Evolutionary conservation across 2,113 vertebrate genomes (phyloP).

Genomic region (Thamnaconus septentrionalis): DNA sequence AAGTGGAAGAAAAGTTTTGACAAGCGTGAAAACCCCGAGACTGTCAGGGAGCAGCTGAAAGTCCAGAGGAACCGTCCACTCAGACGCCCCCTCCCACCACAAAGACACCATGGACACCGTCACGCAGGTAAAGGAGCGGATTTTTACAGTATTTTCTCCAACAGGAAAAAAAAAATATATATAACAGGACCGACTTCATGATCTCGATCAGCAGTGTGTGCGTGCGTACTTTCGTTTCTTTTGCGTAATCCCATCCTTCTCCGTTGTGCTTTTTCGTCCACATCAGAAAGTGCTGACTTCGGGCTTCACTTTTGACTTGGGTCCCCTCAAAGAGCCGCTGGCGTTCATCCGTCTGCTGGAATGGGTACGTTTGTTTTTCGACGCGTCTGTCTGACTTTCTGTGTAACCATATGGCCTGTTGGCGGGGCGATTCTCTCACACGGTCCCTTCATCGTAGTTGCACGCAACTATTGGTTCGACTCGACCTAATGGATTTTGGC

Average conservation of each 20-base stretch:
- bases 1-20: slow-evolving; percentile 65
- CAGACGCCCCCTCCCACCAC: background rate
- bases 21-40: slow-evolving; percentile 18
- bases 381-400: no score
- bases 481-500: slow-evolving; percentile 22
- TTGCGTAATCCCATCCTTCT: no score
- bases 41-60: background rate
- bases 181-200: no score
- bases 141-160: no score
- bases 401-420: slow-evolving; percentile 19
- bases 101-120: slow-evolving; percentile 54
- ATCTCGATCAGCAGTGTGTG: background rate
- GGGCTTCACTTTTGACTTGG: slow-evolving; percentile 77
- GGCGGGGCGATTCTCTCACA: background rate
- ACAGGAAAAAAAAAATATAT: no score
- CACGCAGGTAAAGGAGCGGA: slow-evolving; percentile 57
- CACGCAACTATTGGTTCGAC: background rate
- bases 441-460: background rate
- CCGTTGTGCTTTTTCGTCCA: no score
- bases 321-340: slow-evolving; percentile 86
- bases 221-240: slow-evolving; percentile 1
- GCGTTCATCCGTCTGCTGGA: slow-evolving; percentile 90
- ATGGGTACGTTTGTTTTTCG: slow-evolving; percentile 81
- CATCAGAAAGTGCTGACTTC: slow-evolving; percentile 67
- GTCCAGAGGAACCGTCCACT: background rate